A percentile compares a stretch with the other conserved stretches of the same genome.
Conservation (phyloP, 2,888 invertebrate genomes). For the Melolontha melolontha region DNA sequence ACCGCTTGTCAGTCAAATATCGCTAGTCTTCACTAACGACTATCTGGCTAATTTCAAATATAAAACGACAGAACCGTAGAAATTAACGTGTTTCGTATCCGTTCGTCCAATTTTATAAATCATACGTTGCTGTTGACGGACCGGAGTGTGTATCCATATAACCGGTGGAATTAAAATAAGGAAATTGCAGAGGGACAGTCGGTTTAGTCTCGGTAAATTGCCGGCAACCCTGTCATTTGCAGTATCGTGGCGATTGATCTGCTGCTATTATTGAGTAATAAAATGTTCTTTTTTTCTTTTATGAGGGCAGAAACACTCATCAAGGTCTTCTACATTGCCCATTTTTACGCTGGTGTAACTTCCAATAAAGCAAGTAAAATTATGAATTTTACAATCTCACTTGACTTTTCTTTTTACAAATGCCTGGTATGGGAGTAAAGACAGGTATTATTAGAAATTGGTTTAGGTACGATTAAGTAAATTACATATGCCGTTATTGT, state of each 20-base stretch:
- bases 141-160: constrained; percentile 33
- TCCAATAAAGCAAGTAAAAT: no score
- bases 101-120: constrained; percentile 55
- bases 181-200: constrained; percentile 49
- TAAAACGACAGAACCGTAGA: constrained; percentile 50
- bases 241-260: constrained; percentile 52
- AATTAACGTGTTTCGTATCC: constrained; percentile 48
- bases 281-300: constrained; percentile 51
- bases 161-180: constrained; percentile 51
- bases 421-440: neutral
- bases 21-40: constrained; percentile 19
- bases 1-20: constrained; percentile 37
- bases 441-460: no score
- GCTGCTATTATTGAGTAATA: constrained; percentile 56
- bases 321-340: constrained; percentile 38
- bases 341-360: constrained; percentile 4
- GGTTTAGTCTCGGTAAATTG: constrained; percentile 48
- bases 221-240: constrained; percentile 54
- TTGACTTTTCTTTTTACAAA: neutral
- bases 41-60: constrained; percentile 47
- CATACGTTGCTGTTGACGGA: constrained; percentile 49
- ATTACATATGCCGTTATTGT: no score
- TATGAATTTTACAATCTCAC: no score
- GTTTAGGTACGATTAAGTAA: no score
- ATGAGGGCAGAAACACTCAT: constrained; percentile 46